These are phyloP conservation scores for Harpagoxenus sublaevis DNA, from an alignment of 2,888 invertebrate species.

Conservation along the genomic window DNA sequence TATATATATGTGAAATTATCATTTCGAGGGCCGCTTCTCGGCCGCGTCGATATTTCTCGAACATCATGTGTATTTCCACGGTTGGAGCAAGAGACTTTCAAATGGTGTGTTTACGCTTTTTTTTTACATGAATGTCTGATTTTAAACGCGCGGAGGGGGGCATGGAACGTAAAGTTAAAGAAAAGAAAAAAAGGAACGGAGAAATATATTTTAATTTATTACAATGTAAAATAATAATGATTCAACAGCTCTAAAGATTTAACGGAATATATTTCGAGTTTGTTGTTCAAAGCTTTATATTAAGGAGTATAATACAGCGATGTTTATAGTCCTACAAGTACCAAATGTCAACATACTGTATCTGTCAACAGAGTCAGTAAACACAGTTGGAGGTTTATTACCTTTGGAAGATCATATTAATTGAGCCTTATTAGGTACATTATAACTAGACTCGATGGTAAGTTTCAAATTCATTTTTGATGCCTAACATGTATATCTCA, in stretches of 20 bases:
- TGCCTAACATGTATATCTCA: not conserved
- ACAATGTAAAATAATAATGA: no score
- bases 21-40: no score
- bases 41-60: no score
- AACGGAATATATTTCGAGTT: not conserved
- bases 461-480: not conserved
- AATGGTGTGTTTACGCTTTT: no score
- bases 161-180: no score
- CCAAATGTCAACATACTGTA: not conserved
- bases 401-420: not conserved
- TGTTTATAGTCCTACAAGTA: not conserved
- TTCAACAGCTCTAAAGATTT: not conserved
- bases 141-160: no score
- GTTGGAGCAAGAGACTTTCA: no score
- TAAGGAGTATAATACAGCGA: not conserved
- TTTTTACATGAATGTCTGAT: no score
- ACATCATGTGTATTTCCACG: no score
- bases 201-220: no score
- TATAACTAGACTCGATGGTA: not conserved
- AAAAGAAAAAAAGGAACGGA: no score
- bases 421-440: not conserved
- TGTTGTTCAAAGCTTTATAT: not conserved
- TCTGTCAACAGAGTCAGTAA: not conserved
- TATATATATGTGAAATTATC: no score
- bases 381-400: not conserved